Evolutionary conservation across 2,888 invertebrate genomes (phyloP), one percentile per base, ranked within the genome.

Genomic region (Pomacea canaliculata): DNA sequence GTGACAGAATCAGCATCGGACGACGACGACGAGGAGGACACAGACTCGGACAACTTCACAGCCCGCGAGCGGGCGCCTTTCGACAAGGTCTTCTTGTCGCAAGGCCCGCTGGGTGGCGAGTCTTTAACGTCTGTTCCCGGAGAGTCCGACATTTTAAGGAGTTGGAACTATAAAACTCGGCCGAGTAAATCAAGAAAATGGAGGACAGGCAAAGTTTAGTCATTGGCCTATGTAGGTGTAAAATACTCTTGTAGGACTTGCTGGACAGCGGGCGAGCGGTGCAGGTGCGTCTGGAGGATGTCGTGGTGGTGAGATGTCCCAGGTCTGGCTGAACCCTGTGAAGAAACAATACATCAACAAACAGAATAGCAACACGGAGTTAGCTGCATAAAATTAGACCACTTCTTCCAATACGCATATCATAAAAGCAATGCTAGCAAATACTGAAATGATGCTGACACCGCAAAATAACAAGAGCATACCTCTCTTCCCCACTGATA

Each of bases 161-260:
- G 81, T 87, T 85, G 70, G 85, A 85, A 72, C 85, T 87, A 74
- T 82, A 87, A 70, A 88, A 87, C 78, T 87, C 86, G 12, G 86
- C 86, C 70, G 84, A 75, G 72, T 84, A 85, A 67, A 86, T 85
- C 23, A 84, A 85, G 77, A 87, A 88, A 73, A 87, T 81, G 71
- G 83, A 82, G 51, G 85, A 87, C 59, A 86, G 81, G 77, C 85
- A 86, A 63, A 86, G 79, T 84, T 87, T 87, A 79, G 85, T 85
- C 86, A 87, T 87, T 82, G 85, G 87, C 82, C 86, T 85, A 68
- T 78, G 79, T 65, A 86, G 80, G 79, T 87, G 85, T 59, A 88
- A 78, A 73, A 82, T 76, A 70, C 72, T 75, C 63, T 72, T 76
- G 18, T 69, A 37, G 23, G 70, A 65, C 18, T 65, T n/a, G 51